Conservation (phyloP, 2,113 vertebrate species). For the Herpailurus yagouaroundi region DNA sequence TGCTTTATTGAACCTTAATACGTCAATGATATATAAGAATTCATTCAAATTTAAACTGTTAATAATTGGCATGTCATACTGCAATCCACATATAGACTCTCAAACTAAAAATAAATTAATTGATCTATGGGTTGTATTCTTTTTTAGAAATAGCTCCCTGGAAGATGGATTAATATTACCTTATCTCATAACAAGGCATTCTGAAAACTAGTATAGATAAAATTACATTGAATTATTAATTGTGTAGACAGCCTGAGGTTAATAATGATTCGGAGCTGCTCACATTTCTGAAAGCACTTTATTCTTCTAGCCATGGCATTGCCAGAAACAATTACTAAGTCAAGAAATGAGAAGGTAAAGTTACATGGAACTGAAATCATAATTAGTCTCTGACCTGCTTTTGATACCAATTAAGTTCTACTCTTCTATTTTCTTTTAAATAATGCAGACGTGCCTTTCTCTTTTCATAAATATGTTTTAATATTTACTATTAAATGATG, state of each 20-base stretch:
- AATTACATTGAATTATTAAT: constrained; percentile 98
- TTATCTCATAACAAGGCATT: constrained; percentile 82
- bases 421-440: constrained; percentile 86
- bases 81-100: not conserved
- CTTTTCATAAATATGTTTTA: constrained; percentile 52
- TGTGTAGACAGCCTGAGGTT: constrained; percentile 90
- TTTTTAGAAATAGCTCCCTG: constrained; percentile 54
- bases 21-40: constrained; percentile 13
- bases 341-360: constrained; percentile 86
- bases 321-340: constrained; percentile 92
- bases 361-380: constrained; percentile 90
- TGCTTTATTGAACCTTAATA: constrained; percentile 5
- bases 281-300: constrained; percentile 92
- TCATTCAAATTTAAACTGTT: constrained; percentile 28
- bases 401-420: constrained; percentile 89
- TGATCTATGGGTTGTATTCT: not conserved
- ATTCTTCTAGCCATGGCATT: constrained; percentile 86
- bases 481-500: constrained; percentile 71
- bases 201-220: constrained; percentile 91
- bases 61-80: constrained; percentile 3
- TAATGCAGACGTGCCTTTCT: constrained; percentile 86
- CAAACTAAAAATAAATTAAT: constrained; percentile 47
- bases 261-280: constrained; percentile 90
- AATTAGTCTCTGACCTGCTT: constrained; percentile 87
- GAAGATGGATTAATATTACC: constrained; percentile 72